Evolutionary conservation across 2,797 vertebrate genomes (phyloP).

Genomic region (Pangasius djambal): DNA sequence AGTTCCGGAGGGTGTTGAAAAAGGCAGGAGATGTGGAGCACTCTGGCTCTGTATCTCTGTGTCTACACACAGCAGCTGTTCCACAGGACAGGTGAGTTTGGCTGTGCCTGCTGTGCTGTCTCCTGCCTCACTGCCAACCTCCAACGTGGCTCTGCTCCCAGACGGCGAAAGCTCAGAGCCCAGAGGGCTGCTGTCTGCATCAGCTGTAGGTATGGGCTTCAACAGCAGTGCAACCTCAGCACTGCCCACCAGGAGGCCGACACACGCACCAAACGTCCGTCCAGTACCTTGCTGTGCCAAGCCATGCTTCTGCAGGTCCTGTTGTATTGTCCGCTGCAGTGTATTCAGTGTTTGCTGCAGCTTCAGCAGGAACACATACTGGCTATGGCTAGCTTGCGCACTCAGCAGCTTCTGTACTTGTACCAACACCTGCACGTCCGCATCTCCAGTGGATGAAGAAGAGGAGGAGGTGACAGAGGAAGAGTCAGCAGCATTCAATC

Average conservation of each 20-base stretch:
- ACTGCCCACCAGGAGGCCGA: slow-evolving; percentile 88
- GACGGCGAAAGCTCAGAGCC: slow-evolving; percentile 81
- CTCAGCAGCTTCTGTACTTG: slow-evolving; percentile 90
- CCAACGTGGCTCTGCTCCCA: slow-evolving; percentile 78
- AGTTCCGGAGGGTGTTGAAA: slow-evolving; percentile 66
- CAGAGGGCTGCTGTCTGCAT: slow-evolving; percentile 71
- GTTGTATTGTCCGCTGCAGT: slow-evolving; percentile 88
- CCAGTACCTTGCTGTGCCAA: slow-evolving; percentile 59
- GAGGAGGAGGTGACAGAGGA: slow-evolving; percentile 59
- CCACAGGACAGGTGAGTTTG: slow-evolving; percentile 67
- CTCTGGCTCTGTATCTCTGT: slow-evolving; percentile 67
- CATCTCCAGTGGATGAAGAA: slow-evolving; percentile 71
- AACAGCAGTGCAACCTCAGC: slow-evolving; percentile 91
- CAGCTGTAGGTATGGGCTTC: slow-evolving; percentile 82
- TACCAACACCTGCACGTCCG: slow-evolving; percentile 87
- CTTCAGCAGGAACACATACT: slow-evolving; percentile 89
- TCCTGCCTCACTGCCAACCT: slow-evolving; percentile 73
- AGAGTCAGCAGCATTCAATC: slow-evolving; percentile 53
- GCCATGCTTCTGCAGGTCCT: slow-evolving; percentile 82
- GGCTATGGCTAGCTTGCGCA: slow-evolving; percentile 92
- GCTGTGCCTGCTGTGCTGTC: slow-evolving; percentile 48
- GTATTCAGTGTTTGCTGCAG: slow-evolving; percentile 90
- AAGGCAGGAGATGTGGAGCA: slow-evolving; percentile 73
- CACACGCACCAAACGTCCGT: slow-evolving; percentile 78
- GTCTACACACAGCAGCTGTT: slow-evolving; percentile 83